Percentiles rank a stretch among this genome's conserved stretches.
Evolutionary conservation across 2,888 invertebrate species (phyloP).

Genomic region (Patella depressa): DNA sequence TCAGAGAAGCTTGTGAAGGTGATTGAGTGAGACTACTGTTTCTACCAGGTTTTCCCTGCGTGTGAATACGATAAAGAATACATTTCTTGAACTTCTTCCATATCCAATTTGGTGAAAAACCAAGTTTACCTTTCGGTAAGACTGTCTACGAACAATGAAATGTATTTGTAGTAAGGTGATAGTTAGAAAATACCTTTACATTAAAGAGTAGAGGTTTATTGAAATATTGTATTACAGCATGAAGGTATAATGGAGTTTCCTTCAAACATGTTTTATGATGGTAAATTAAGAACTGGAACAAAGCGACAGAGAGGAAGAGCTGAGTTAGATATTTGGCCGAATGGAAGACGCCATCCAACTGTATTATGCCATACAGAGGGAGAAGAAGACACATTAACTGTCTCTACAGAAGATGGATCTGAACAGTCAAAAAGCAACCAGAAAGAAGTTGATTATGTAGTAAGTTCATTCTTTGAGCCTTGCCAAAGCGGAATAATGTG

Average conservation of each 20-base stretch:
- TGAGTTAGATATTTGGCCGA: constrained; percentile 49
- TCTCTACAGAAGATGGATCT: constrained; percentile 27
- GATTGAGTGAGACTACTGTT: too few relatives aligned
- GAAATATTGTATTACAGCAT: constrained; percentile 74
- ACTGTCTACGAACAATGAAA: neutral
- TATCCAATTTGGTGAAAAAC: neutral
- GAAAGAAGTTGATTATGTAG: constrained; percentile 46
- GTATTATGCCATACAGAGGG: constrained; percentile 54
- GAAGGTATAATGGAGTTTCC: constrained; percentile 84
- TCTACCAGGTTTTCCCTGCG: too few relatives aligned
- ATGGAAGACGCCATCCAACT: constrained; percentile 41
- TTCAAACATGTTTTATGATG: constrained; percentile 80
- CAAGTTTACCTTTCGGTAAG: neutral
- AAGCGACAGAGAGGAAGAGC: constrained; percentile 45
- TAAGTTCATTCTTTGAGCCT: constrained; percentile 33
- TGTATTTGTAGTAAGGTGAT: too few relatives aligned
- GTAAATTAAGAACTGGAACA: constrained; percentile 69
- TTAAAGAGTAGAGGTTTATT: neutral
- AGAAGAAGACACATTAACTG: constrained; percentile 36
- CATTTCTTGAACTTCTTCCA: too few relatives aligned
- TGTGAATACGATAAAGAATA: too few relatives aligned
- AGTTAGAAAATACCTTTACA: too few relatives aligned
- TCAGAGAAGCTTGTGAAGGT: too few relatives aligned
- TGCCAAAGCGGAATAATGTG: too few relatives aligned
- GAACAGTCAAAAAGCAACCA: constrained; percentile 41